Conservation (phyloP, 2,113 vertebrate species). For the Nesoenas mayeri region DNA sequence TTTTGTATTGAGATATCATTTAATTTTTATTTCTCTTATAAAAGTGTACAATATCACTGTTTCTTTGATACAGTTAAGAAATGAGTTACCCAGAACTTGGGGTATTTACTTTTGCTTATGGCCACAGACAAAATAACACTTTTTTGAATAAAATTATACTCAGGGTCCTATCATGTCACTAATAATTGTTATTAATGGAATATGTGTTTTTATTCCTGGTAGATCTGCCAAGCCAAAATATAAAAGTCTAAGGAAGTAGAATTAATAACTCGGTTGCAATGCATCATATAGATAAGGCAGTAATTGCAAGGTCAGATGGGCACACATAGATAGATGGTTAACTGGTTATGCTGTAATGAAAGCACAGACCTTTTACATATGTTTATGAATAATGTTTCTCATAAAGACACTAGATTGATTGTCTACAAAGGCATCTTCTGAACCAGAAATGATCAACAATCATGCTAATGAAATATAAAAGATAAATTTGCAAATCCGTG, state of each 20-base stretch:
- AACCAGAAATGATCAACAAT: slow-evolving; percentile 69
- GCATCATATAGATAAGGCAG: slow-evolving; percentile 60
- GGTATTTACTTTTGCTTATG: slow-evolving; percentile 15
- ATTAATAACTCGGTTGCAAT: slow-evolving; percentile 70
- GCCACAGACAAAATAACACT: not conserved
- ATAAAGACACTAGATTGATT: slow-evolving; percentile 68
- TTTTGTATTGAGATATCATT: not conserved
- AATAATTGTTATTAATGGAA: slow-evolving; percentile 71
- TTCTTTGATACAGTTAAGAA: slow-evolving; percentile 4
- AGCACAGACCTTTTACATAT: slow-evolving; percentile 65
- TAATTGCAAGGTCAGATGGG: slow-evolving; percentile 75
- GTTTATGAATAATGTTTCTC: slow-evolving; percentile 73
- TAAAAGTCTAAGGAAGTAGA: slow-evolving; percentile 62
- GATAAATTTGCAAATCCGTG: slow-evolving; percentile 63
- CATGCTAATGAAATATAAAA: slow-evolving; percentile 72
- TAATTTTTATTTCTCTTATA: not conserved
- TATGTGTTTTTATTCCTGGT: slow-evolving; percentile 10
- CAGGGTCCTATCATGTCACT: not conserved
- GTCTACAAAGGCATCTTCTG: slow-evolving; percentile 47
- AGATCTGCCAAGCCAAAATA: slow-evolving; percentile 56
- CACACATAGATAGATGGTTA: slow-evolving; percentile 63
- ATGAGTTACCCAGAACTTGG: not conserved
- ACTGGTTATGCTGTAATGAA: slow-evolving; percentile 69
- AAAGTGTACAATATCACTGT: not conserved
- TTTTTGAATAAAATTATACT: slow-evolving; percentile 24